Evolutionary conservation across 2,797 vertebrate species (phyloP), one percentile per base, ranked within the genome.

Genomic region (Molothrus ater): DNA sequence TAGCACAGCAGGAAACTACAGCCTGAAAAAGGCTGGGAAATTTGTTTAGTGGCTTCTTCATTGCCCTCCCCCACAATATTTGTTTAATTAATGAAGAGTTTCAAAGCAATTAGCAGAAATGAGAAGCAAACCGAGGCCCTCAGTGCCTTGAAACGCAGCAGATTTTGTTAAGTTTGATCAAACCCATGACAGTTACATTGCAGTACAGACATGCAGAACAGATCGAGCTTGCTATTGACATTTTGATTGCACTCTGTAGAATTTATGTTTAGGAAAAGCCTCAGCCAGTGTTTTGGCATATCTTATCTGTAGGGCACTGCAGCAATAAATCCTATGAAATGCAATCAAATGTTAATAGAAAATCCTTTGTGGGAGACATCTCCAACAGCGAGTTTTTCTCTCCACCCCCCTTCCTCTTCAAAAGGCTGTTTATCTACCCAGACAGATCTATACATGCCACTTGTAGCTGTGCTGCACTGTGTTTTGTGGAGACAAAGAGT

Each of bases 271-370:
- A 82, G 76, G 89, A 76, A 84, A 95, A 95, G 40, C 6, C 38
- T 86, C 91, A 45, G 43, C 42, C 16, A 91, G 45, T 90, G 84
- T 92, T 95, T 74, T 95, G 90, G 70, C 72, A 89, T 82, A 63
- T 80, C 66, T 96, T 89, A 71, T 81, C 85, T 92, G 45, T 56
- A 76, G 68, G 83, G 16, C 34, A 63, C 51, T 83, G 34, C 31
- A 87, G 60, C 59, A 96, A 95, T 97, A 96, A 96, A 90, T 96
- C 64, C 25, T 64, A 16, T 34, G 48, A 97, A 96, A 96, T 95
- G n/a, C 91, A 96, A 97, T 96, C 64, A 97, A 96, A 95, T 86
- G 86, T 43, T 91, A 93, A 79, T 69, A 91, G 74, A 89, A 90
- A 95, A 95, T 91, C 34, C 61, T 91, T 94, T 69, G 76, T 69